Conservation (phyloP, 2,797 vertebrate genomes). For the Falco novaeseelandiae region DNA sequence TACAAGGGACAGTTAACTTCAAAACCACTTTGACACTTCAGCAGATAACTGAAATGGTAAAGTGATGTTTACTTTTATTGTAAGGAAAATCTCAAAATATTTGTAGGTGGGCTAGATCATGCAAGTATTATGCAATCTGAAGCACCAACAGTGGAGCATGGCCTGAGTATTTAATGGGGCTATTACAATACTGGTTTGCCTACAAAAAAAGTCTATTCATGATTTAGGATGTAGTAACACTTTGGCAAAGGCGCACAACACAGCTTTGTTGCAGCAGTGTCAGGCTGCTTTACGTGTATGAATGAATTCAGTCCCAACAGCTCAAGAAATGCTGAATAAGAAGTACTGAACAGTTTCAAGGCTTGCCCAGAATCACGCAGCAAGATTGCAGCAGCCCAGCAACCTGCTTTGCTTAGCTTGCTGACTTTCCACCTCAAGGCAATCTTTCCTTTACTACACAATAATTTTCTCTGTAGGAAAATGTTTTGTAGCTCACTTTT, state of each 20-base stretch:
- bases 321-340: neutral
- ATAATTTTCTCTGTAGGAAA: conserved; percentile 12
- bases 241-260: neutral
- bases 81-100: neutral
- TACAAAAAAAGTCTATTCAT: neutral
- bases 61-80: neutral
- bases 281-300: neutral
- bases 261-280: neutral
- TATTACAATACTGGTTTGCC: neutral
- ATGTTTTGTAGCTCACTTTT: neutral
- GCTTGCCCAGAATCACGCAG: neutral
- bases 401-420: conserved; percentile 15
- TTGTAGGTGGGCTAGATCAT: neutral
- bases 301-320: neutral
- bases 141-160: neutral
- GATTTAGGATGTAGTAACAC: neutral
- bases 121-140: neutral
- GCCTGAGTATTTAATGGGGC: neutral
- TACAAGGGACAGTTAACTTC: neutral
- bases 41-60: neutral
- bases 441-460: neutral
- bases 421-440: conserved; percentile 3
- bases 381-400: neutral
- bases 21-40: neutral
- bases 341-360: neutral